A percentile compares a stretch with the other conserved stretches of the same genome.
Evolutionary conservation across 2,113 vertebrate species (phyloP).

Genomic region (Triplophysa rosa): DNA sequence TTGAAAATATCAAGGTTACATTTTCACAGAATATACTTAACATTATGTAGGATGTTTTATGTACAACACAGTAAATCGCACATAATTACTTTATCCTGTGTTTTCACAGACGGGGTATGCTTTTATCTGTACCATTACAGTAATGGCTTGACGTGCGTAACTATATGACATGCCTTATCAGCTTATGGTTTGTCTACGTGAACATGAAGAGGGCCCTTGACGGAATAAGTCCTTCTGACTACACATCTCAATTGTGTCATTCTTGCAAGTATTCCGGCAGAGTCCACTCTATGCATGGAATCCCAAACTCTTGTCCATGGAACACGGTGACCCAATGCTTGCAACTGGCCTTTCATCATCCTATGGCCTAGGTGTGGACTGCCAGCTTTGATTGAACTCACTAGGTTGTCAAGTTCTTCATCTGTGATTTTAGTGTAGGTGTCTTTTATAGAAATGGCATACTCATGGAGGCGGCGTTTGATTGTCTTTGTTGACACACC

Average conservation of each 20-base stretch:
- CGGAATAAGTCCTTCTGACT: neutral
- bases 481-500: conserved; percentile 2
- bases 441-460: conserved; percentile 1
- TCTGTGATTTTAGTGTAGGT: conserved; percentile 26
- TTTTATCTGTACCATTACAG: neutral
- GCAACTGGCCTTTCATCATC: conserved; percentile 15
- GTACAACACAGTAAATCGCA: no score
- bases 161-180: neutral
- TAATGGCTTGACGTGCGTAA: neutral
- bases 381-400: neutral
- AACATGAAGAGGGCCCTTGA: neutral
- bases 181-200: conserved; percentile 3
- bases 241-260: conserved; percentile 12
- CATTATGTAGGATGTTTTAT: no score
- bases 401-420: conserved; percentile 34
- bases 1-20: no score
- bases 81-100: no score
- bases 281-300: conserved; percentile 29
- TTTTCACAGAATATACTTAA: no score
- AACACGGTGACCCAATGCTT: conserved; percentile 11
- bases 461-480: neutral
- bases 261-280: conserved; percentile 21
- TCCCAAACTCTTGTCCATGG: conserved; percentile 35
- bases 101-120: neutral
- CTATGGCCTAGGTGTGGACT: conserved; percentile 14